A percentile compares a stretch with the other conserved stretches of the same genome.
phyloP scores from a whole-genome alignment of 2,797 vertebrate genomes.

The Lagorchestes hirsutus region DNA sequence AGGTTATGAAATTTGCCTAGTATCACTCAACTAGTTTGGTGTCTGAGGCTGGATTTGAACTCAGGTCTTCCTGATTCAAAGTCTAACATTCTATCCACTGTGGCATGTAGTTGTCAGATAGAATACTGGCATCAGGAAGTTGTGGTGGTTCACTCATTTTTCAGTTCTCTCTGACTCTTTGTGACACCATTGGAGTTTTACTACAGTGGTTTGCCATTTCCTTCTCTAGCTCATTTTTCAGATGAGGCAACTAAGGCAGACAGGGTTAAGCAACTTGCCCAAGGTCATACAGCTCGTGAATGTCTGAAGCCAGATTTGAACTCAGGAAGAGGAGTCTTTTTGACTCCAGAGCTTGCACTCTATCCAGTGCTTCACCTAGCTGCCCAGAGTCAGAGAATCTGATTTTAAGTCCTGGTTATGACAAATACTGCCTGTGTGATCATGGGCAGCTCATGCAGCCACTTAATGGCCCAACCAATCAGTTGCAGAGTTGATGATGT shows the following conservation, averaged over 20 bases:
- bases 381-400: background rate
- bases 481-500: background rate
- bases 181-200: too few relatives aligned
- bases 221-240: too few relatives aligned
- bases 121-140: too few relatives aligned
- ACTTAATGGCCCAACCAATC: background rate
- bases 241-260: too few relatives aligned
- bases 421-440: background rate
- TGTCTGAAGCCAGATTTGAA: too few relatives aligned
- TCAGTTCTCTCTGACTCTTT: background rate
- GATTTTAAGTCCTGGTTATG: background rate
- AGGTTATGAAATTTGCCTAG: background rate
- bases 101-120: too few relatives aligned
- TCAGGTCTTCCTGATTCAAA: background rate
- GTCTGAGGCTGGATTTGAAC: background rate
- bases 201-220: too few relatives aligned
- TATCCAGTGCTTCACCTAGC: background rate
- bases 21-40: background rate
- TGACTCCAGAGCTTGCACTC: too few relatives aligned
- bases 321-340: too few relatives aligned
- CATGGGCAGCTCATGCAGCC: background rate
- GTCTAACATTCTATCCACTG: background rate
- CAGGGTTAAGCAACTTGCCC: too few relatives aligned
- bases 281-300: background rate
- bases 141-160: background rate